Base-by-base conservation (phyloP, 2,113 vertebrate species). In the Ochotona curzoniae region DNA sequence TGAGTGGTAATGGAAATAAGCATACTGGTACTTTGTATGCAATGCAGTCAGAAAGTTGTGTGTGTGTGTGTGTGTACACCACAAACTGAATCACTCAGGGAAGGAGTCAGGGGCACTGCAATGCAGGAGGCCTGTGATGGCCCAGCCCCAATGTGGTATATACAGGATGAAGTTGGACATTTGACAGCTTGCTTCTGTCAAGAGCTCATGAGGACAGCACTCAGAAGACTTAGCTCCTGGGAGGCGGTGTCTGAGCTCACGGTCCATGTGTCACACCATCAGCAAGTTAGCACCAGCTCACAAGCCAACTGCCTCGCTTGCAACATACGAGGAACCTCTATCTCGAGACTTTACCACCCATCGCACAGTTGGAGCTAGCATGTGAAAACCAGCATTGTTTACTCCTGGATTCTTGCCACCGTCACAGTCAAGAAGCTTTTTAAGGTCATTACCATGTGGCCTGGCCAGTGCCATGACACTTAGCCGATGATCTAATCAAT, bases 1-100 rank as follows among this genome's bases (percentile, higher is more conserved):
- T 18, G 25, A 44, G 38, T n/a, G 35, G 2, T 69, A 26, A 13
- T 47, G 44, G 66, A 25, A 69, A 83, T 44, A 1, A n/a, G 6
- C 4, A 70, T 10, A 23, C 61, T 15, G 0, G 38, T 44, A 6
- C 6, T 0, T 60, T 49, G 0, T 1, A 1, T 21, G 47, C 13
- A 2, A 8, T 21, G 17, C 47, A 51, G 32, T 11, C 18, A 63
- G 51, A 10, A 21, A 0, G 28, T 60, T 26, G 26, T 12, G 23
- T 8, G 8, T 69, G 18, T 44, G 18, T 44, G 38, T 44, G 11
- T 44, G 38, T 5, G 15, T 2, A 1, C 5, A 4, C 32, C 30
- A n/a, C 21, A 2, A 2, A 0, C 1, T 23, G 49, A 67, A 44
- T 18, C 73, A 15, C 38, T 7, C 1, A 30, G 69, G 51, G 35